Conservation (phyloP, 1,140 invertebrate genomes). For the Hypothenemus hampei region DNA sequence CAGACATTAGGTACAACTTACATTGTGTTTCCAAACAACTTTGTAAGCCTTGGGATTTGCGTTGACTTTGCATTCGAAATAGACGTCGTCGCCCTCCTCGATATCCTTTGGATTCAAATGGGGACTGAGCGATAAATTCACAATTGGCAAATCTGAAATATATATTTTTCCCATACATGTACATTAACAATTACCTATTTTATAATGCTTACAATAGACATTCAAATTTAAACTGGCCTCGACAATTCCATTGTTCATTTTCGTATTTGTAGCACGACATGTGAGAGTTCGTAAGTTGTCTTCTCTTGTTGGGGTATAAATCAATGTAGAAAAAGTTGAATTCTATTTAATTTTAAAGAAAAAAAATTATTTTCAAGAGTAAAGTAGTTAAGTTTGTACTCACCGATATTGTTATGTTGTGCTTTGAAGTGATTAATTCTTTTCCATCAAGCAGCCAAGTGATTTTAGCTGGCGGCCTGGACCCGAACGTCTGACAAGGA, state of each 20-base stretch:
- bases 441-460: conserved; percentile 76
- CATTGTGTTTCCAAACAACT: conserved; percentile 88
- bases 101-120: conserved; percentile 83
- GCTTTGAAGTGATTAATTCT: conserved; percentile 49
- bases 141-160: conserved; percentile 66
- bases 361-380: conserved; percentile 6
- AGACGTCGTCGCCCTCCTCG: conserved; percentile 84
- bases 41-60: conserved; percentile 82
- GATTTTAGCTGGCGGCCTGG: conserved; percentile 70
- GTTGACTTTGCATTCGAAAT: conserved; percentile 82
- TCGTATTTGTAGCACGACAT: conserved; percentile 75
- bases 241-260: conserved; percentile 63
- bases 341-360: conserved; percentile 72
- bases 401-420: conserved; percentile 39
- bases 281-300: conserved; percentile 74
- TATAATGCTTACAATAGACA: conserved; percentile 67
- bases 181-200: not conserved
- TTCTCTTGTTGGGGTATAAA: conserved; percentile 65
- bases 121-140: conserved; percentile 70
- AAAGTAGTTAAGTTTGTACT: not conserved
- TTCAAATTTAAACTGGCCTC: conserved; percentile 76
- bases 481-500: conserved; percentile 72
- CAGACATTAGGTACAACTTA: too few relatives aligned
- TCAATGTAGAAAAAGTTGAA: conserved; percentile 69
- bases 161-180: not conserved